Conservation (phyloP, 2,113 vertebrate genomes). For the Oreochromis spilurus region DNA sequence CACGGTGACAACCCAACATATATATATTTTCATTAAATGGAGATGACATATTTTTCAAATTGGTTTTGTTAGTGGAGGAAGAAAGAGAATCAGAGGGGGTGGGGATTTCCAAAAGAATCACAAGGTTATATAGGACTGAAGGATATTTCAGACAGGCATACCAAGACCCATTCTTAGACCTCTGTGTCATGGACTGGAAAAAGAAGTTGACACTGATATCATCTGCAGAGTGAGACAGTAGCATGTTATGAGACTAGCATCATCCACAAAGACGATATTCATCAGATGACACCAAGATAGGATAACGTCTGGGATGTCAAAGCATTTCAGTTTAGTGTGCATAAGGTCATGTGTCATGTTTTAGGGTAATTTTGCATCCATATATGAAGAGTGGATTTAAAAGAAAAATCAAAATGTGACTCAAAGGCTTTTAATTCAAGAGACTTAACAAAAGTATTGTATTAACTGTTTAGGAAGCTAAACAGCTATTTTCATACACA, state of each 20-base stretch:
- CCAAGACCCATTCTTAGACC: background rate
- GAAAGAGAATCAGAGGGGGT: background rate
- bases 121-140: background rate
- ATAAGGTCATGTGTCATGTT: background rate
- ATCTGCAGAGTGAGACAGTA: background rate
- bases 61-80: background rate
- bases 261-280: background rate
- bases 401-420: background rate
- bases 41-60: background rate
- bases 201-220: background rate
- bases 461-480: background rate
- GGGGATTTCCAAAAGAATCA: background rate
- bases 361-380: background rate
- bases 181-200: background rate
- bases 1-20: background rate
- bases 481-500: background rate
- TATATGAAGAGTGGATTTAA: background rate
- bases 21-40: background rate
- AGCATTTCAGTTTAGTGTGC: fast-evolving
- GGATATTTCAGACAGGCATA: background rate
- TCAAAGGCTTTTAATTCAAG: background rate
- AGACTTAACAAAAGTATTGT: background rate
- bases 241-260: background rate
- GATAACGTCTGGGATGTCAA: background rate
- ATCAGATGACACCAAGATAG: background rate